These are phyloP conservation scores for Pectinophora gossypiella DNA, from an alignment of 1,140 invertebrate species.

Conservation along the genomic window DNA sequence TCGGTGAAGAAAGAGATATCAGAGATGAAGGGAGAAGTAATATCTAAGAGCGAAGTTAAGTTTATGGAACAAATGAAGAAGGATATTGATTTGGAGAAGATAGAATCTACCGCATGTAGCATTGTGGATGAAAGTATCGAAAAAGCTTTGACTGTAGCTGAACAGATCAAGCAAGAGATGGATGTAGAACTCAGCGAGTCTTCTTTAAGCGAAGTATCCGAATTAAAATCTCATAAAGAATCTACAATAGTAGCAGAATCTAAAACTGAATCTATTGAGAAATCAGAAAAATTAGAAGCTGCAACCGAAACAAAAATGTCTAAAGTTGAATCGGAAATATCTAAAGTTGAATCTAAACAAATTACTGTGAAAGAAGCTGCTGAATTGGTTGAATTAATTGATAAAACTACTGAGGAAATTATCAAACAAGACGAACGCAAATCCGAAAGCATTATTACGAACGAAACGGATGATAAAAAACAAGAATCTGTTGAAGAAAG, in stretches of 20 bases:
- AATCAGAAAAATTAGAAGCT: neutral
- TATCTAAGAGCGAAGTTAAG: slow-evolving; percentile 17
- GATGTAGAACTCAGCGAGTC: slow-evolving; percentile 16
- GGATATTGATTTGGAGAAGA: slow-evolving; percentile 39
- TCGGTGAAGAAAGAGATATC: slow-evolving; percentile 16
- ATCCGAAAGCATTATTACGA: neutral
- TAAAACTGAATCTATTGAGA: neutral
- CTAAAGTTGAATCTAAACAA: neutral
- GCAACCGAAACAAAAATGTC: too few species aligned
- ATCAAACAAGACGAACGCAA: neutral
- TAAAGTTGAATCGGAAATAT: neutral
- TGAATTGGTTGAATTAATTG: neutral
- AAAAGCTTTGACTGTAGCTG: slow-evolving; percentile 29
- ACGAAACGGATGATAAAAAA: neutral
- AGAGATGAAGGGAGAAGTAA: slow-evolving; percentile 17
- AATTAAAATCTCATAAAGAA: slow-evolving; percentile 9
- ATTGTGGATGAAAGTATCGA: slow-evolving; percentile 42
- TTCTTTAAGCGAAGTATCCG: neutral
- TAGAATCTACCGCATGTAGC: slow-evolving; percentile 39
- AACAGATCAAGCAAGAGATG: slow-evolving; percentile 42
- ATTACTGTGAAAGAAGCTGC: neutral
- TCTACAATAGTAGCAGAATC: neutral
- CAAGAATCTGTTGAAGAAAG: neutral
- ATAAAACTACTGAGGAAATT: slow-evolving; percentile 6
- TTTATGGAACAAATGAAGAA: slow-evolving; percentile 34